These are phyloP conservation scores for Acleris sparsana DNA, from an alignment of 2,888 invertebrate species.

Conservation along the genomic window DNA sequence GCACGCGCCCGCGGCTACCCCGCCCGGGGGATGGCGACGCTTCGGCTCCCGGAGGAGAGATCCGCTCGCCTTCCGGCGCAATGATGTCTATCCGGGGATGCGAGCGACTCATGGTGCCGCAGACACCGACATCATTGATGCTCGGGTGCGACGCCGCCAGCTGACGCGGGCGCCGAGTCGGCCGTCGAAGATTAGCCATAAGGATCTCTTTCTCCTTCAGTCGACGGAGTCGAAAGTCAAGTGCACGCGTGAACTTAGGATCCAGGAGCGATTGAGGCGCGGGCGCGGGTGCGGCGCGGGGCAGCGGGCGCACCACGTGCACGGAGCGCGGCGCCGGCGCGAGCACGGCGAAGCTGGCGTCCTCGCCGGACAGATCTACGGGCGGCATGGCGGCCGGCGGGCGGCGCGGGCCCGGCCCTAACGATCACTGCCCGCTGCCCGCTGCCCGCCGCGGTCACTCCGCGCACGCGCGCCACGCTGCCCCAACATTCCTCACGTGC, in stretches of 20 bases:
- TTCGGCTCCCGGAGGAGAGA: slow-evolving; percentile 48
- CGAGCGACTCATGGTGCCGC: slow-evolving; percentile 53
- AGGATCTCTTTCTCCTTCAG: slow-evolving; percentile 85
- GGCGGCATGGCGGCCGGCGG: slow-evolving; percentile 30
- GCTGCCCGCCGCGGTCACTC: slow-evolving; percentile 16
- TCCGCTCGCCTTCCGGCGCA: slow-evolving; percentile 45
- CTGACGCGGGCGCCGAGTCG: slow-evolving; percentile 56
- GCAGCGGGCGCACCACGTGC: slow-evolving; percentile 37
- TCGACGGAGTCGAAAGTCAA: slow-evolving; percentile 88
- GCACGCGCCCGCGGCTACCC: slow-evolving; percentile 44
- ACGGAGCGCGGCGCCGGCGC: slow-evolving; percentile 36
- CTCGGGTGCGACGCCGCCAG: slow-evolving; percentile 83
- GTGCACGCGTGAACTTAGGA: slow-evolving; percentile 86
- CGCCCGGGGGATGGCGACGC: slow-evolving; percentile 53
- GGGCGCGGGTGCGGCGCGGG: slow-evolving; percentile 37
- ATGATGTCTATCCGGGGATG: slow-evolving; percentile 61
- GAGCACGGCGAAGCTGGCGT: slow-evolving; percentile 31
- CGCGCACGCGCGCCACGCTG: slow-evolving; percentile 20
- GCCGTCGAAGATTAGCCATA: slow-evolving; percentile 62
- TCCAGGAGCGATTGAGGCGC: slow-evolving; percentile 60
- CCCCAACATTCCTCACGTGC: slow-evolving; percentile 13
- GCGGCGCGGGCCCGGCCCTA: slow-evolving; percentile 22
- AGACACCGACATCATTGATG: slow-evolving; percentile 64
- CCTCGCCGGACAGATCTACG: slow-evolving; percentile 19
- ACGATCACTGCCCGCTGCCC: slow-evolving; percentile 31